Percentiles rank a stretch among this genome's conserved stretches.
Conservation (phyloP, 2,797 vertebrate genomes). For the Amniataba percoides region DNA sequence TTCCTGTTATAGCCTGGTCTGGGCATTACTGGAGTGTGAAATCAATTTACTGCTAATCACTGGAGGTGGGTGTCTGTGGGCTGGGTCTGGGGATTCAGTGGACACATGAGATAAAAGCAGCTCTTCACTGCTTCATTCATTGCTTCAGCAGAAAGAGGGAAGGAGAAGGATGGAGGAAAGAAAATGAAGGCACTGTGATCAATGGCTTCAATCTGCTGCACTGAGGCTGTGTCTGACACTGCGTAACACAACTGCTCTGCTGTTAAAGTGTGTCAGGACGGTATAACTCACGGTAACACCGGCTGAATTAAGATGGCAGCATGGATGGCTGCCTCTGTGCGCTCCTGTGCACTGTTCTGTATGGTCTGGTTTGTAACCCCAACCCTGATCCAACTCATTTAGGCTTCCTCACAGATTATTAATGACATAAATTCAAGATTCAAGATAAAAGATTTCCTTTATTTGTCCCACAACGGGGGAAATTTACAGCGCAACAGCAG, state of each 20-base stretch:
- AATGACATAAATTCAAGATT: too few species aligned
- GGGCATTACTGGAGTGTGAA: conserved; percentile 72
- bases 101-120: conserved; percentile 62
- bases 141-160: conserved; percentile 24
- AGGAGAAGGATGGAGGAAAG: conserved; percentile 18
- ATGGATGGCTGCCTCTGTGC: too few species aligned
- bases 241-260: conserved; percentile 14
- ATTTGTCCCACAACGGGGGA: too few species aligned
- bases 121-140: conserved; percentile 66
- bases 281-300: background rate
- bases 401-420: too few species aligned
- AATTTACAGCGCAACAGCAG: too few species aligned
- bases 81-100: conserved; percentile 43
- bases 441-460: too few species aligned
- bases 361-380: too few species aligned
- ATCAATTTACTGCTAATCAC: conserved; percentile 77
- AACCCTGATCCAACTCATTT: too few species aligned
- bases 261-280: conserved; percentile 10
- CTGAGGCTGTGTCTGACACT: background rate
- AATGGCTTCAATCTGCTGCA: conserved; percentile 22
- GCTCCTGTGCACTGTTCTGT: too few species aligned
- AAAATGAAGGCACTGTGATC: conserved; percentile 25
- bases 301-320: too few species aligned
- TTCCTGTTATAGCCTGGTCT: conserved; percentile 62
- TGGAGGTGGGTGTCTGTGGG: conserved; percentile 64